Base-by-base conservation (phyloP, 2,888 invertebrate genomes). In the Teleogryllus oceanicus region DNA sequence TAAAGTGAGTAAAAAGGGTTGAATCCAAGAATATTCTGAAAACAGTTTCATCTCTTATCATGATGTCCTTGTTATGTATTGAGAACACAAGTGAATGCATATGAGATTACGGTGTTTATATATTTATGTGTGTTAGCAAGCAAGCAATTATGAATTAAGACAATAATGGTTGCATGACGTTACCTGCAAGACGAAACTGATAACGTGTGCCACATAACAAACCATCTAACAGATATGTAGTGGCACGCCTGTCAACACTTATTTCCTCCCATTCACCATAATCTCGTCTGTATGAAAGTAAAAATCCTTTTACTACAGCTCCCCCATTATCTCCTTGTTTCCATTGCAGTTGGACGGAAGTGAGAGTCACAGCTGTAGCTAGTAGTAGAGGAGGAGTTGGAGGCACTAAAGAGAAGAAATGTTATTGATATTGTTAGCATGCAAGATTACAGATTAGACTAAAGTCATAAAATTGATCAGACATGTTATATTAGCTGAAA, bases 211-310 rank as follows among this genome's bases (percentile, higher is more conserved):
- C 87, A 83, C 88, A 88, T 78, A 85, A 85, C 78, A 87, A 83
- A 10, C 85, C 85, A 74, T 86, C 86, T 78, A 88, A 84, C 11
- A 87, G 85, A 82, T 87, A 86, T 50, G 86, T 87, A 79, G 83
- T 84, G 5, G 86, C 83, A 2, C 89, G 87, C 2, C 89, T 86
- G 81, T 89, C 89, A 76, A 90, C 84, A 83, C 87, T 86, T 16
- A 89, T 85, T 83, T 90, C 89, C 80, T 89, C 89, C 90, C 90
- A 90, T 77, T 89, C 89, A n/a, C 87, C 88, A 79, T 87, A 88
- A 82, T 89, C 89, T 8, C 87, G 87, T 50, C 89, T 88, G 84
- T 87, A 90, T 77, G 89, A 88, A 62, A 90, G 84, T 24, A 88
- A 86, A 83, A 88, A 90, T n/a, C 89, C 89, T 80, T 88, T 87